phyloP scores from a whole-genome alignment of 2,113 vertebrate genomes.

The Gopherus evgoodei region DNA sequence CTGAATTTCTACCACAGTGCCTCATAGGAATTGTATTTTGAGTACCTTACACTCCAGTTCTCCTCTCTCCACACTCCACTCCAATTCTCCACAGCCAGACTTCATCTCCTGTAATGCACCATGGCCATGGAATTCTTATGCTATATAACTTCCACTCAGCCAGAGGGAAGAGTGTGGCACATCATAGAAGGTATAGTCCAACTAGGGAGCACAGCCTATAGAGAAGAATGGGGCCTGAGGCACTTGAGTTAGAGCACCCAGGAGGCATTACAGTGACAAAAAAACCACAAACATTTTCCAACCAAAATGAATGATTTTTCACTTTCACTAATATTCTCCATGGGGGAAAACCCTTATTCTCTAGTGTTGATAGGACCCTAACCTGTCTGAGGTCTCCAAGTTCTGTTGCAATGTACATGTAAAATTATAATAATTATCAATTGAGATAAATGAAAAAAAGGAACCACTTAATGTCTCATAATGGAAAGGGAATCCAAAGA shows the following conservation, averaged over 20 bases:
- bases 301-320: too few species aligned
- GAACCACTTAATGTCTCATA: too few species aligned
- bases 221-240: background rate
- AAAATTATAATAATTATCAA: too few species aligned
- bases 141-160: background rate
- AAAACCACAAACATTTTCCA: background rate
- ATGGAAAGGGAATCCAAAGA: too few species aligned
- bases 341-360: too few species aligned
- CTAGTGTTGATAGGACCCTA: too few species aligned
- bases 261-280: background rate
- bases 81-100: background rate
- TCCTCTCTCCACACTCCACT: background rate
- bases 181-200: background rate
- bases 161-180: background rate
- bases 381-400: too few species aligned
- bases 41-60: background rate
- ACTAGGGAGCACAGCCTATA: accelerated
- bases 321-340: background rate
- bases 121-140: background rate
- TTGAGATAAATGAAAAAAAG: too few species aligned
- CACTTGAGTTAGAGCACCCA: background rate
- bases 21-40: background rate
- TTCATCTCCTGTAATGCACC: background rate
- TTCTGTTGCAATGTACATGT: too few species aligned
- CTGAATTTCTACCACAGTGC: background rate